These are phyloP conservation scores for Eumerus sabulonum DNA, from an alignment of 2,888 invertebrate species.

Conservation along the genomic window DNA sequence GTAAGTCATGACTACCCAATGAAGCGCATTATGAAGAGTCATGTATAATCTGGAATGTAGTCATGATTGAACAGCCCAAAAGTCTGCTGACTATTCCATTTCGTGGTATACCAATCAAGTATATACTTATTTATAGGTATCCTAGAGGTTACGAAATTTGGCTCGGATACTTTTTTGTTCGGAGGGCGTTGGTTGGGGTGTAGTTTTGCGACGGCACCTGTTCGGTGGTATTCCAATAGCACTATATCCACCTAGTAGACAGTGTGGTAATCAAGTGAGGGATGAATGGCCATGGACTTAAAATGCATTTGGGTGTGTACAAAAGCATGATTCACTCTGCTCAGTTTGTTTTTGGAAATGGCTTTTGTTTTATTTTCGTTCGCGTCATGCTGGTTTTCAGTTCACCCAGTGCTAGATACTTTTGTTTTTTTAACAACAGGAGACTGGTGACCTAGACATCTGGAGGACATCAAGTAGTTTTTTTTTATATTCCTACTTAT, in stretches of 20 bases:
- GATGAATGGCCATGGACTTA: conserved; percentile 19
- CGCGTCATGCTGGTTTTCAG: too few relatives aligned
- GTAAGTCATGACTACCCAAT: background rate
- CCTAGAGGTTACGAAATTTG: background rate
- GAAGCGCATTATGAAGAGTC: conserved; percentile 44
- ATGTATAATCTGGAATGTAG: conserved; percentile 40
- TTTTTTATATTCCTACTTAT: too few relatives aligned
- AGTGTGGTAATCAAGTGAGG: conserved; percentile 12
- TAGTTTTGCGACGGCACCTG: conserved; percentile 29
- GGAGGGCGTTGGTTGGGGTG: background rate
- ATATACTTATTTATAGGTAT: too few relatives aligned
- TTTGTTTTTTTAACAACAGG: too few relatives aligned
- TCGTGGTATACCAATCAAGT: conserved; percentile 19
- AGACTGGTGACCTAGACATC: too few relatives aligned
- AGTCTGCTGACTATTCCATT: too few relatives aligned
- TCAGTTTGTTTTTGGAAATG: too few relatives aligned
- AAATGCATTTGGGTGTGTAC: too few relatives aligned
- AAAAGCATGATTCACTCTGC: too few relatives aligned
- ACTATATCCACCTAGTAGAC: background rate
- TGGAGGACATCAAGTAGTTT: too few relatives aligned
- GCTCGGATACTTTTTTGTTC: conserved; percentile 20
- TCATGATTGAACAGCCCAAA: conserved; percentile 50
- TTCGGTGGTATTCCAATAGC: conserved; percentile 8
- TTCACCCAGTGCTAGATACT: too few relatives aligned
- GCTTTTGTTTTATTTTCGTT: too few relatives aligned